These are phyloP conservation scores for Campodea augens DNA, from an alignment of 1,140 invertebrate genomes.

Conservation along the genomic window DNA sequence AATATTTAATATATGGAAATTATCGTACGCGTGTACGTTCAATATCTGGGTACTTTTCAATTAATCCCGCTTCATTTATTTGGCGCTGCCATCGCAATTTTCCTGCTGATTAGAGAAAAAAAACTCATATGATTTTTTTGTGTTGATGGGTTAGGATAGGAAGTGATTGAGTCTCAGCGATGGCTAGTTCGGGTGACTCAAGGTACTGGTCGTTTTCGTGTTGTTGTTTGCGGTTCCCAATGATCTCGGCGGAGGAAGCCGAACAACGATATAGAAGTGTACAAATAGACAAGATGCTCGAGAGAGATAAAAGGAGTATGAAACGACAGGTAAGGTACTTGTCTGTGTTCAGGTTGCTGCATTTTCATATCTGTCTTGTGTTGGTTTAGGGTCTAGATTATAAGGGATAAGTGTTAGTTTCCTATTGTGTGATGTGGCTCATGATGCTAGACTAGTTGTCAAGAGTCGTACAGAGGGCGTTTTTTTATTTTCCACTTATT, in stretches of 20 bases:
- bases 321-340: conserved; percentile 36
- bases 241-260: conserved; percentile 48
- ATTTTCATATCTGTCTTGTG: not conserved
- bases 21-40: too few relatives aligned
- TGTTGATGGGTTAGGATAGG: too few relatives aligned
- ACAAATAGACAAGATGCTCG: conserved; percentile 63
- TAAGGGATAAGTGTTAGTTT: not conserved
- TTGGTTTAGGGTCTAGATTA: not conserved
- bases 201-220: conserved; percentile 38
- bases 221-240: conserved; percentile 26
- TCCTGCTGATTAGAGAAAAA: too few relatives aligned
- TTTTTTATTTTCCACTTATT: too few relatives aligned
- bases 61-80: too few relatives aligned
- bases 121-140: too few relatives aligned
- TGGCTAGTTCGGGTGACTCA: too few relatives aligned
- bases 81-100: too few relatives aligned
- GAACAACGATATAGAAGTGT: conserved; percentile 57
- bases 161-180: too few relatives aligned
- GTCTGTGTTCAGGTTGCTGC: not conserved
- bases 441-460: not conserved
- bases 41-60: too few relatives aligned
- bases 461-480: too few relatives aligned
- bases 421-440: not conserved
- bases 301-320: conserved; percentile 36
- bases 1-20: too few relatives aligned